Percentiles rank a stretch among this genome's conserved stretches.
Conservation (phyloP, 2,113 vertebrate genomes). For the Ceuthmochares aereus region DNA sequence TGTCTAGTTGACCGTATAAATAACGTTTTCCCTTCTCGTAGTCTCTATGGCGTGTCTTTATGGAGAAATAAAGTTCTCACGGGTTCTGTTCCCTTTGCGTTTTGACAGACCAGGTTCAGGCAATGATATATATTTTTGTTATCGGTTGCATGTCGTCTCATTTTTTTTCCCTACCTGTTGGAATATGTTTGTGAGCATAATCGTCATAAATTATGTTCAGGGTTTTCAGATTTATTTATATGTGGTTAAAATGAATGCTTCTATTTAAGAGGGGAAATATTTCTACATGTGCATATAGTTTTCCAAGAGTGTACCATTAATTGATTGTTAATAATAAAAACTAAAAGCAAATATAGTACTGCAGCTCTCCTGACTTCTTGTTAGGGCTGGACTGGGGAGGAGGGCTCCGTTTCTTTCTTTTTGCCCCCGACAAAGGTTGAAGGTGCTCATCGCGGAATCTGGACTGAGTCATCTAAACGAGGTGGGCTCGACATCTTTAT, state of each 20-base stretch:
- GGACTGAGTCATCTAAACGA: neutral
- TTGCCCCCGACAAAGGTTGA: neutral
- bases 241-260: constrained; percentile 99
- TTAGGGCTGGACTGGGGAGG: neutral
- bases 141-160: constrained; percentile 93
- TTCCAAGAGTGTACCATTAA: constrained; percentile 99
- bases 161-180: constrained; percentile 71
- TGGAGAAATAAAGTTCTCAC: constrained; percentile 88
- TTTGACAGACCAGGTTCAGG: constrained; percentile 86
- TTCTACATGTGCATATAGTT: constrained; percentile 99
- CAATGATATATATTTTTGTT: constrained; percentile 92
- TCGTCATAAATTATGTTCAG: constrained; percentile 91
- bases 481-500: neutral
- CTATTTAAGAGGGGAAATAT: constrained; percentile 99
- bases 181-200: constrained; percentile 92
- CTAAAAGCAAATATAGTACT: constrained; percentile 79
- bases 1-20: constrained; percentile 92
- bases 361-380: constrained; percentile 32
- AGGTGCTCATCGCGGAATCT: neutral
- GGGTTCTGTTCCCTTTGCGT: constrained; percentile 83
- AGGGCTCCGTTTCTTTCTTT: neutral
- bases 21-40: constrained; percentile 89
- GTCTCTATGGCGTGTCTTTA: constrained; percentile 92
- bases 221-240: constrained; percentile 98
- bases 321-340: constrained; percentile 99